phyloP scores from a whole-genome alignment of 2,888 invertebrate species.

The Liodrosophila aerea region DNA sequence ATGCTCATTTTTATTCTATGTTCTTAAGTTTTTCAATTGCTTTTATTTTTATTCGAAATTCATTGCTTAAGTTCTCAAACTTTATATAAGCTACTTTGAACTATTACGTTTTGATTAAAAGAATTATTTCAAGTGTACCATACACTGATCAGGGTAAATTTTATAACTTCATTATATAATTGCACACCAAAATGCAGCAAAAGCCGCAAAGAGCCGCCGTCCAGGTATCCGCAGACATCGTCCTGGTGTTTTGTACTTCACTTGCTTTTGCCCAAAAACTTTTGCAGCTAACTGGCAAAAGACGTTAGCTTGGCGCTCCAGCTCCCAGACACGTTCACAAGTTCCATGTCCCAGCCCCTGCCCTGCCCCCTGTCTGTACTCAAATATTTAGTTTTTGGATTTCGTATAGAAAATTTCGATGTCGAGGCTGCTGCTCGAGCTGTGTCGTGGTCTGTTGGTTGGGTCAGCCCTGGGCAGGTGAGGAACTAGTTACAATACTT shows the following conservation, averaged over 20 bases:
- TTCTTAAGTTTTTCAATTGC: too few species aligned
- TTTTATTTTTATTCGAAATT: too few species aligned
- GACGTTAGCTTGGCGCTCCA: conserved; percentile 37
- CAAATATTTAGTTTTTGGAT: conserved; percentile 79
- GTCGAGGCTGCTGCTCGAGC: conserved; percentile 4
- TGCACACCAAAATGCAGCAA: conserved; percentile 69
- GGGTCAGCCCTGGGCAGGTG: conserved; percentile 65
- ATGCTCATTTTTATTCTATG: too few species aligned
- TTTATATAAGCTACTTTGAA: too few species aligned
- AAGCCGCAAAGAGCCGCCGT: conserved; percentile 48
- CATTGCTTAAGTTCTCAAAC: too few species aligned
- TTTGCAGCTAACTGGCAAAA: conserved; percentile 69
- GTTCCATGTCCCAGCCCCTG: conserved; percentile 28
- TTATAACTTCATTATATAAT: conserved; percentile 79
- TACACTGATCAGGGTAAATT: conserved; percentile 50
- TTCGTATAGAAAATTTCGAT: conserved; percentile 60
- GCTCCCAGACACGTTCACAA: conserved; percentile 26
- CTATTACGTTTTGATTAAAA: too few species aligned
- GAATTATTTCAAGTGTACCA: not conserved
- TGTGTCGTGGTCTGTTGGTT: conserved; percentile 18
- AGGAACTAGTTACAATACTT: conserved; percentile 53
- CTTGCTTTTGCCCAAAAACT: conserved; percentile 42
- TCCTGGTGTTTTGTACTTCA: conserved; percentile 11
- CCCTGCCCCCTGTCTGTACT: conserved; percentile 43
- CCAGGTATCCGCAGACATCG: conserved; percentile 10